Percentiles rank a stretch among this genome's conserved stretches.
These are phyloP conservation scores for Nothobranchius furzeri DNA, from an alignment of 2,113 vertebrate genomes.

Conservation along the genomic window DNA sequence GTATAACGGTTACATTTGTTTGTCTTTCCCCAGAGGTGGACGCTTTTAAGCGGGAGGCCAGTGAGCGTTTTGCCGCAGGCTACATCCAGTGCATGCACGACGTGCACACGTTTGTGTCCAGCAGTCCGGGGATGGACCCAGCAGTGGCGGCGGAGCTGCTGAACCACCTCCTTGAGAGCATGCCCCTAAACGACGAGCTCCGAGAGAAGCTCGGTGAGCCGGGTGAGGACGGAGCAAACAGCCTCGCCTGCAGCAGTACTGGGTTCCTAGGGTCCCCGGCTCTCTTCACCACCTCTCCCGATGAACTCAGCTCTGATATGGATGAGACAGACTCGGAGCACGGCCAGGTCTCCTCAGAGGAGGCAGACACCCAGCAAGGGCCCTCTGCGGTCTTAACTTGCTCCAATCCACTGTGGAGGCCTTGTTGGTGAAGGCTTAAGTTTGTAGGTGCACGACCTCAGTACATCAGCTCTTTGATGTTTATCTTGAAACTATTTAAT, in stretches of 20 bases:
- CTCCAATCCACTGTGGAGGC: slow-evolving; percentile 88
- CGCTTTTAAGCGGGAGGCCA: slow-evolving; percentile 84
- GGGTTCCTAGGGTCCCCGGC: slow-evolving; percentile 69
- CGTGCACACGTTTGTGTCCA: slow-evolving; percentile 94
- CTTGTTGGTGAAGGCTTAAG: slow-evolving; percentile 80
- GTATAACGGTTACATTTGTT: slow-evolving; percentile 11
- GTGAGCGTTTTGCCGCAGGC: slow-evolving; percentile 91
- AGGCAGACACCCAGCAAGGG: slow-evolving; percentile 64
- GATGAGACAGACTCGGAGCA: slow-evolving; percentile 86
- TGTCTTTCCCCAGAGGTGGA: slow-evolving; percentile 76
- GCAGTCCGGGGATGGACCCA: slow-evolving; percentile 88
- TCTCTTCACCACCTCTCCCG: slow-evolving; percentile 68
- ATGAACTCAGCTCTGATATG: slow-evolving; percentile 86
- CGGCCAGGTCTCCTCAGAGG: slow-evolving; percentile 75
- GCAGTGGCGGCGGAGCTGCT: slow-evolving; percentile 87
- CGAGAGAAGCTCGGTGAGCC: not conserved
- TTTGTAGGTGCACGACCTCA: slow-evolving; percentile 28
- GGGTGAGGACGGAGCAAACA: too few species aligned
- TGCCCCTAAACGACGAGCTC: slow-evolving; percentile 86
- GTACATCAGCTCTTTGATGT: slow-evolving; percentile 52
- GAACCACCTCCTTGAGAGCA: slow-evolving; percentile 92
- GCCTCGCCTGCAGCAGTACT: slow-evolving; percentile 20
- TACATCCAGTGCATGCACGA: slow-evolving; percentile 99
- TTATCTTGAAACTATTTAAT: slow-evolving; percentile 51
- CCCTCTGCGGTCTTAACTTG: slow-evolving; percentile 56